These are phyloP conservation scores for Lepidurus arcticus DNA, from an alignment of 1,140 invertebrate genomes.

Conservation along the genomic window DNA sequence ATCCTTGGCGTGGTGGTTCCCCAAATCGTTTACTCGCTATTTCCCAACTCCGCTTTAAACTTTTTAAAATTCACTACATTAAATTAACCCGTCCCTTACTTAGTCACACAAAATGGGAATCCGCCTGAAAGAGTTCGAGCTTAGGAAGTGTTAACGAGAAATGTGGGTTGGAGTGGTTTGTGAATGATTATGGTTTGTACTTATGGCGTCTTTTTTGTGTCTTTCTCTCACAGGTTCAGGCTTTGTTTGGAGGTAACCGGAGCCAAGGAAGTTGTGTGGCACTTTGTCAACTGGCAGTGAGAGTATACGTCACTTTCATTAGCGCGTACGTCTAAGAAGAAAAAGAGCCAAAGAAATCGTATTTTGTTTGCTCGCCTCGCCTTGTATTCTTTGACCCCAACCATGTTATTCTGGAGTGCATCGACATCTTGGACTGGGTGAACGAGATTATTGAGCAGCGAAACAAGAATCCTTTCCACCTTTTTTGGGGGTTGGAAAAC, in stretches of 20 bases:
- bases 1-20: constrained; percentile 13
- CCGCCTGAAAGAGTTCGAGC: not conserved
- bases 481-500: not conserved
- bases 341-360: not conserved
- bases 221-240: constrained; percentile 2
- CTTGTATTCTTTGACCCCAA: not conserved
- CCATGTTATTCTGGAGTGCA: not conserved
- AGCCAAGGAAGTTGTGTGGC: constrained; percentile 17
- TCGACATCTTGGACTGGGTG: not conserved
- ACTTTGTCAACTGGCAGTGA: constrained; percentile 8
- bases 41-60: not conserved
- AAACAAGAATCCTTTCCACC: no score
- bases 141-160: not conserved
- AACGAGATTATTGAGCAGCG: not conserved
- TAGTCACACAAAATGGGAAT: not conserved
- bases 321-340: not conserved
- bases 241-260: constrained; percentile 21
- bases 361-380: not conserved
- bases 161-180: not conserved
- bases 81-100: not conserved
- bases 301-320: constrained; percentile 2
- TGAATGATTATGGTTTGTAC: constrained; percentile 3
- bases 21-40: not conserved
- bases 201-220: constrained; percentile 4
- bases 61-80: not conserved